Evolutionary conservation across 2,797 vertebrate genomes (phyloP).

Genomic region (Lepus townsendii): DNA sequence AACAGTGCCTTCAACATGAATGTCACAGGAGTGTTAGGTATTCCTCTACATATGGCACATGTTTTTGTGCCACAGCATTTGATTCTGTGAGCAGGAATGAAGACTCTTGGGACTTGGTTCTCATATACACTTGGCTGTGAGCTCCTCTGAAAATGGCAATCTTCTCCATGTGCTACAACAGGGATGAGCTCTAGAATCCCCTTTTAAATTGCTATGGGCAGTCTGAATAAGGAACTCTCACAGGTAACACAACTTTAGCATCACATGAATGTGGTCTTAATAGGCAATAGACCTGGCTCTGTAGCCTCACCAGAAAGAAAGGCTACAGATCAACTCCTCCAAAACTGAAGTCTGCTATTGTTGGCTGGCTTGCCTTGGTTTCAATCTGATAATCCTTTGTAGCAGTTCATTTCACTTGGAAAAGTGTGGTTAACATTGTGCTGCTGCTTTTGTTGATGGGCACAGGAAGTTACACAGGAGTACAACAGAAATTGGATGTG

Average conservation of each 20-base stretch:
- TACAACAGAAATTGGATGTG: background rate
- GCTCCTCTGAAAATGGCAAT: background rate
- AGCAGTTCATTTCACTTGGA: slow-evolving; percentile 1
- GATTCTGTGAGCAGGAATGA: background rate
- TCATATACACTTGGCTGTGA: background rate
- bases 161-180: background rate
- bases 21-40: accelerated
- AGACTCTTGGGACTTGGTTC: background rate
- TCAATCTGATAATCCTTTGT: background rate
- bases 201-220: background rate
- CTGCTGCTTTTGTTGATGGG: background rate
- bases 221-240: background rate
- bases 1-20: background rate
- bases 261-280: background rate
- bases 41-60: background rate
- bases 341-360: background rate
- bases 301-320: background rate
- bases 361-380: background rate
- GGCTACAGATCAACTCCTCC: background rate
- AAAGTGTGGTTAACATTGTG: background rate
- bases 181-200: background rate
- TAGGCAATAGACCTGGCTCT: background rate
- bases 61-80: background rate
- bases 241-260: slow-evolving; percentile 7
- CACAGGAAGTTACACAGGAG: background rate